Evolutionary conservation across 2,888 invertebrate genomes (phyloP).

Genomic region (Eupithecia subfuscata): DNA sequence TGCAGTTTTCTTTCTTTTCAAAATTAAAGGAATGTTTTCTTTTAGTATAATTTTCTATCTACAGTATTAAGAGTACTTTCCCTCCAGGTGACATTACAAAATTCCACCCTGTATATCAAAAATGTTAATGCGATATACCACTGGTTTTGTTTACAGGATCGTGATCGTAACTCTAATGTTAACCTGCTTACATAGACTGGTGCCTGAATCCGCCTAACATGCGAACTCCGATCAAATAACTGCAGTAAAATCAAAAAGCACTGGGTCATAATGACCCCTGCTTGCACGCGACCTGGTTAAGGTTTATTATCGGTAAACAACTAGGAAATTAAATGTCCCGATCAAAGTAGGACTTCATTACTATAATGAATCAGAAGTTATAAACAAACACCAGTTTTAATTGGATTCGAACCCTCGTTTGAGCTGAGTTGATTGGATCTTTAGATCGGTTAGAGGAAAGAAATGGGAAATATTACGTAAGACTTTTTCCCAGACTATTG

Average conservation of each 20-base stretch:
- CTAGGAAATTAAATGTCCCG: slow-evolving; percentile 28
- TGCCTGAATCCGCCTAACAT: background rate
- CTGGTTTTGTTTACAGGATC: too few relatives aligned
- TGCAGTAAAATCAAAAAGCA: background rate
- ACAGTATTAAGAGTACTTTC: too few relatives aligned
- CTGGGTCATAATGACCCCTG: background rate
- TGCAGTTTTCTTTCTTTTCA: too few relatives aligned
- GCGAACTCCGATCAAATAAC: background rate
- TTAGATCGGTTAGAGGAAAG: slow-evolving; percentile 34
- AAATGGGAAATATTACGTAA: slow-evolving; percentile 26
- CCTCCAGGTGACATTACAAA: too few relatives aligned
- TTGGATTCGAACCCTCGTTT: slow-evolving; percentile 37
- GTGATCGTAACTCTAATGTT: too few relatives aligned
- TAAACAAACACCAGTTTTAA: slow-evolving; percentile 40
- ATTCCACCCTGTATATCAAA: too few relatives aligned
- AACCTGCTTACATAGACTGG: too few relatives aligned
- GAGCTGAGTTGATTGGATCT: slow-evolving; percentile 38
- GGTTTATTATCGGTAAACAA: slow-evolving; percentile 33
- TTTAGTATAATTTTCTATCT: too few relatives aligned
- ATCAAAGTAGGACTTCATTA: slow-evolving; percentile 33
- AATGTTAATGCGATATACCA: too few relatives aligned
- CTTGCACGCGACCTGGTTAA: slow-evolving; percentile 24
- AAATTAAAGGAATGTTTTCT: too few relatives aligned
- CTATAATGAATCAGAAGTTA: slow-evolving; percentile 39
- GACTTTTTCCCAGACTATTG: background rate